Conservation (phyloP, 2,888 invertebrate genomes). For the Eupithecia vulgata region DNA sequence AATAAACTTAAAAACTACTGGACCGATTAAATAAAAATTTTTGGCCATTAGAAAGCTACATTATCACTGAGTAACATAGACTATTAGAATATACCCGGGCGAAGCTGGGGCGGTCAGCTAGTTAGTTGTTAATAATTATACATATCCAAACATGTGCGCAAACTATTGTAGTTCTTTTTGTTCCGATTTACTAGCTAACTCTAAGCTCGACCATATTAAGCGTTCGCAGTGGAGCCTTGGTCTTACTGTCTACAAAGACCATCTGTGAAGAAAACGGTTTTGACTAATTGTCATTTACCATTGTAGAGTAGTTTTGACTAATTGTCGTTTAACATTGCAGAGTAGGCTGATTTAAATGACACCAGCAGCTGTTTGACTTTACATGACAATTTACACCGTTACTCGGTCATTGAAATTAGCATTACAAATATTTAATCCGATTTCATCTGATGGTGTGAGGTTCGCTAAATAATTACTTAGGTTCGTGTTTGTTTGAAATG, state of each 20-base stretch:
- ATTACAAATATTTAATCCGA: slow-evolving; percentile 37
- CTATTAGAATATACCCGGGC: no score
- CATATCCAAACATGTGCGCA: no score
- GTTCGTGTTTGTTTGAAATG: neutral
- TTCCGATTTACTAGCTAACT: neutral
- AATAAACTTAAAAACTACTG: no score
- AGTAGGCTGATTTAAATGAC: slow-evolving; percentile 44
- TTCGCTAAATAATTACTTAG: slow-evolving; percentile 25
- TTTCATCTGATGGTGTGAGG: slow-evolving; percentile 32
- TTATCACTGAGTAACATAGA: no score
- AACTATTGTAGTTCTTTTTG: neutral
- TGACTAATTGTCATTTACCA: slow-evolving; percentile 50
- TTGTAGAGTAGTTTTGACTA: slow-evolving; percentile 49
- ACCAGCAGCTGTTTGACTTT: slow-evolving; percentile 31
- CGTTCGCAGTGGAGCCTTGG: neutral
- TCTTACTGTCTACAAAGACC: slow-evolving; percentile 42
- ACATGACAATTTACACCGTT: slow-evolving; percentile 39
- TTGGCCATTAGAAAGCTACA: no score
- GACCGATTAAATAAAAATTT: no score
- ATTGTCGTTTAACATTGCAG: slow-evolving; percentile 48
- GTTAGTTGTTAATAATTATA: no score
- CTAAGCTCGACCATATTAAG: neutral
- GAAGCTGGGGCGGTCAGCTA: no score
- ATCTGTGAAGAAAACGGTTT: slow-evolving; percentile 52
- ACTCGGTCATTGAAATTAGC: slow-evolving; percentile 39